These are phyloP conservation scores for Microctenopoma lineatum DNA, from an alignment of 2,797 vertebrate species.

Conservation along the genomic window DNA sequence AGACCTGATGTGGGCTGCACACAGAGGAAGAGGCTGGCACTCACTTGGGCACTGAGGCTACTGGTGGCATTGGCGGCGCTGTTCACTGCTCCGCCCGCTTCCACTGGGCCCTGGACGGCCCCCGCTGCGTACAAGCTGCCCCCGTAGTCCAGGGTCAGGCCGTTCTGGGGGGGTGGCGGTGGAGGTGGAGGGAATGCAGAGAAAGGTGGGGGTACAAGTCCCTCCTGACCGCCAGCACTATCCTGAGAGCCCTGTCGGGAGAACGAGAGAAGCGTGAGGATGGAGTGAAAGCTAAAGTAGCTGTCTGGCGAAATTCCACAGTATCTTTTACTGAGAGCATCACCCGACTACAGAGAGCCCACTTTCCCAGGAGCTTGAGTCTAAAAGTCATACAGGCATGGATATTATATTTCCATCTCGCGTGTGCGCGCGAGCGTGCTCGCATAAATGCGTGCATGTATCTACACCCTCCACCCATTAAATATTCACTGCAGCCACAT, in stretches of 20 bases:
- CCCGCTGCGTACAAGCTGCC: conserved; percentile 79
- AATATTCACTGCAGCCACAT: conserved; percentile 82
- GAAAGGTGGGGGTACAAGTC: conserved; percentile 83
- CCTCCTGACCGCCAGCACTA: conserved; percentile 83
- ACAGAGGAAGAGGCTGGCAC: conserved; percentile 53
- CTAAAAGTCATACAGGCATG: conserved; percentile 61
- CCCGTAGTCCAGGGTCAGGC: conserved; percentile 84
- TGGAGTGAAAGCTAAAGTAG: conserved; percentile 55
- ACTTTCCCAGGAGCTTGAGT: conserved; percentile 54
- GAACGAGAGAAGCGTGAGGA: conserved; percentile 27
- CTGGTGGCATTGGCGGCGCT: conserved; percentile 69
- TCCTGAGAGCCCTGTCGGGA: conserved; percentile 83
- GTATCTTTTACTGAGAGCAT: conserved; percentile 62
- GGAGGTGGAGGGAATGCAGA: conserved; percentile 85
- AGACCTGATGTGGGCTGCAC: conserved; percentile 37
- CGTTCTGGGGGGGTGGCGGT: conserved; percentile 86
- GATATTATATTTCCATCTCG: conserved; percentile 72
- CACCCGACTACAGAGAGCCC: conserved; percentile 51
- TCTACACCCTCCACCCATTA: conserved; percentile 68
- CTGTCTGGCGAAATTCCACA: conserved; percentile 50
- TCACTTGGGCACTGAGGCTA: conserved; percentile 81
- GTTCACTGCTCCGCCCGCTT: conserved; percentile 74
- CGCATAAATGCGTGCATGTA: conserved; percentile 32
- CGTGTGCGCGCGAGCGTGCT: conserved; percentile 40
- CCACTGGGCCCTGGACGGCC: conserved; percentile 81